A percentile compares a stretch with the other conserved stretches of the same genome.
phyloP scores from a whole-genome alignment of 2,113 vertebrate species.

The Arvicanthis niloticus region DNA sequence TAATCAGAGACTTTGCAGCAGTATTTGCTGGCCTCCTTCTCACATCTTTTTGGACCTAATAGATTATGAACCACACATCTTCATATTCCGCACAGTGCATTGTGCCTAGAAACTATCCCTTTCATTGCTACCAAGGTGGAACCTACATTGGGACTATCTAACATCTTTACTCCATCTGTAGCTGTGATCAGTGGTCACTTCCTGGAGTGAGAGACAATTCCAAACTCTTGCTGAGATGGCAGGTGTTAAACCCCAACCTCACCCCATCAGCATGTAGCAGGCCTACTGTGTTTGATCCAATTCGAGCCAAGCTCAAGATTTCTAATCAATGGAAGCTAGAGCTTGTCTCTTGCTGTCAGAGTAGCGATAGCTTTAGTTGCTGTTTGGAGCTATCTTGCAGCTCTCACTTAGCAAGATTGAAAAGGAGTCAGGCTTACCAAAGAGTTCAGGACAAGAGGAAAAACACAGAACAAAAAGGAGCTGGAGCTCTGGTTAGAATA shows the following conservation, averaged over 20 bases:
- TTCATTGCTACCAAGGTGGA: neutral
- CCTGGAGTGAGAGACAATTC: neutral
- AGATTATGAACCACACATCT: no score
- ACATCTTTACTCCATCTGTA: neutral
- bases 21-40: neutral
- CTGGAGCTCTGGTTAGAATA: neutral
- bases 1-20: neutral
- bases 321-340: neutral
- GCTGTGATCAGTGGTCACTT: neutral
- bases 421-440: neutral
- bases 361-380: neutral
- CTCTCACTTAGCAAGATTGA: neutral
- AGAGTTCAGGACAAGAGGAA: neutral
- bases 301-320: neutral
- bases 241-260: neutral
- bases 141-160: neutral
- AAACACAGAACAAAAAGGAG: neutral
- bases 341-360: neutral
- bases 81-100: neutral
- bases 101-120: neutral
- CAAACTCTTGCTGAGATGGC: neutral
- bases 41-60: neutral
- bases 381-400: neutral
- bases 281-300: neutral
- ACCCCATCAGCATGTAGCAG: neutral